phyloP scores from a whole-genome alignment of 1,140 invertebrate species.

The Drosophila subobscura region DNA sequence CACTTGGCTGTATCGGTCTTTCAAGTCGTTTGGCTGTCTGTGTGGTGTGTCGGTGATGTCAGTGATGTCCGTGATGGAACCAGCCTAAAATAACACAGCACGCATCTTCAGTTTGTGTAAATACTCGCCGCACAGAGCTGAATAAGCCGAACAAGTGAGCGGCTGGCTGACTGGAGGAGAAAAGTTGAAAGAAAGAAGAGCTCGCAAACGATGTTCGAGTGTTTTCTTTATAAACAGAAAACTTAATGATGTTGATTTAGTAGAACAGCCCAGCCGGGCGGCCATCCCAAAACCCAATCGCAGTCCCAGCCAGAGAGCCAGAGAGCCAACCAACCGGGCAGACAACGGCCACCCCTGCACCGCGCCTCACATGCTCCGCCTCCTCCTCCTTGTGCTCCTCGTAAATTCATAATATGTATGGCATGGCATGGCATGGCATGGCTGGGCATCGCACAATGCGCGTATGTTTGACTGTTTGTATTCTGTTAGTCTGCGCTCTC shows the following conservation, averaged over 20 bases:
- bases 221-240: constrained; percentile 82
- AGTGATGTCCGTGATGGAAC: constrained; percentile 30
- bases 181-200: constrained; percentile 32
- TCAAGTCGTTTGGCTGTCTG: constrained; percentile 25
- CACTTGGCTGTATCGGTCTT: constrained; percentile 60
- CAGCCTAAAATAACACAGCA: constrained; percentile 66
- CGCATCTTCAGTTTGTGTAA: constrained; percentile 69
- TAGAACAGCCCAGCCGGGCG: constrained; percentile 57
- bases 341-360: constrained; percentile 29
- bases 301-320: constrained; percentile 13
- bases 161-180: constrained; percentile 29
- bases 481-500: constrained; percentile 43
- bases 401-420: constrained; percentile 61
- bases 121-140: constrained; percentile 50
- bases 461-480: constrained; percentile 53
- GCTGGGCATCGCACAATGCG: constrained; percentile 40
- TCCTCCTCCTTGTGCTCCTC: constrained; percentile 2
- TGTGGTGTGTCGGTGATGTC: background rate
- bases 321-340: constrained; percentile 10
- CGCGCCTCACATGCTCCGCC: constrained; percentile 2
- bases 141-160: constrained; percentile 63
- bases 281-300: too few species aligned
- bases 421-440: constrained; percentile 32
- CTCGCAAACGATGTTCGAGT: constrained; percentile 67
- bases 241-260: constrained; percentile 81